Evolutionary conservation across 2,888 invertebrate species (phyloP).

Genomic region (Dasysyrphus tricinctus): DNA sequence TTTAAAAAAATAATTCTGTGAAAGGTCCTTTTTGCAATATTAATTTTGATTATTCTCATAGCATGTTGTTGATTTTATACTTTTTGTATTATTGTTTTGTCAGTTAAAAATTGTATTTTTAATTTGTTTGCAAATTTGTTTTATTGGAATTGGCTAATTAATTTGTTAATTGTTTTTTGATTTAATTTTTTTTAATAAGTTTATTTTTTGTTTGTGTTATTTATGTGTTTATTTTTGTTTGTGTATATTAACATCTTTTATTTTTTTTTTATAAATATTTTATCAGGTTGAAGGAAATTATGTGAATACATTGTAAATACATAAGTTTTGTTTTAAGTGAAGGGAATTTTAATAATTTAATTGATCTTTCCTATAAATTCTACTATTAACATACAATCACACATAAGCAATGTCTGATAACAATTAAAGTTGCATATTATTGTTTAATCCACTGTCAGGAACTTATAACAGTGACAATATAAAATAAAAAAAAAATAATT

Average conservation of each 20-base stretch:
- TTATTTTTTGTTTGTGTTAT: slow-evolving; percentile 38
- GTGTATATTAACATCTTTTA: slow-evolving; percentile 37
- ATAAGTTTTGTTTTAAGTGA: neutral
- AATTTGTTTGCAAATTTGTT: slow-evolving; percentile 19
- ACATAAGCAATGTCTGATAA: neutral
- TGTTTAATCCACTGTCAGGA: too few relatives aligned
- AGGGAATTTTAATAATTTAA: neutral
- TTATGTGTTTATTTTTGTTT: slow-evolving; percentile 3
- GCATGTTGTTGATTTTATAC: slow-evolving; percentile 58
- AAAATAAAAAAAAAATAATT: too few relatives aligned
- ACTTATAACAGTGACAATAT: too few relatives aligned
- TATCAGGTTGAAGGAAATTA: slow-evolving; percentile 4
- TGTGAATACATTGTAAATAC: slow-evolving; percentile 7
- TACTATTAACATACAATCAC: neutral
- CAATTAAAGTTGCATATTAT: neutral
- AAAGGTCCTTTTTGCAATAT: slow-evolving; percentile 26
- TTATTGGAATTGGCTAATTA: slow-evolving; percentile 75
- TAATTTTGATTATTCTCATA: neutral
- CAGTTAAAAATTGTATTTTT: slow-evolving; percentile 16
- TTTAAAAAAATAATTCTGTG: slow-evolving; percentile 2
- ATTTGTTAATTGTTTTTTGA: slow-evolving; percentile 74
- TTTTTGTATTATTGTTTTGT: slow-evolving; percentile 53
- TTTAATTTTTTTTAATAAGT: slow-evolving; percentile 25
- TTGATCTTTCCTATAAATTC: neutral
- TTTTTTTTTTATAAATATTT: slow-evolving; percentile 22